These are phyloP conservation scores for Drosophila paramelanica DNA, from an alignment of 2,888 invertebrate species.

Conservation along the genomic window DNA sequence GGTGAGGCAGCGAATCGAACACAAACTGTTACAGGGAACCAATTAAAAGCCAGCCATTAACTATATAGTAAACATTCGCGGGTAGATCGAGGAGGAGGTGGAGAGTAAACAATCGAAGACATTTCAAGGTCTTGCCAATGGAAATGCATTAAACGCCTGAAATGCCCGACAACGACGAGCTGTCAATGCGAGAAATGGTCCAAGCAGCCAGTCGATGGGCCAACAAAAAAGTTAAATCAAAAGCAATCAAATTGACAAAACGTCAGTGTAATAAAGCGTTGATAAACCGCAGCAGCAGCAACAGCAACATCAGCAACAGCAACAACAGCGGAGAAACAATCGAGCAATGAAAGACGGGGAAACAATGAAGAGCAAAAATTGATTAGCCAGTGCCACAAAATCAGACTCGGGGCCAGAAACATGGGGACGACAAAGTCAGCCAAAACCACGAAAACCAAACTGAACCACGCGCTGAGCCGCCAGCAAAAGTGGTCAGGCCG, in stretches of 20 bases:
- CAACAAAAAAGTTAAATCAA: constrained; percentile 70
- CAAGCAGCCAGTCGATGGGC: constrained; percentile 16
- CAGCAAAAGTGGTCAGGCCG: constrained; percentile 65
- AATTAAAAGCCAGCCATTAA: constrained; percentile 68
- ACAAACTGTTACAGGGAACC: constrained; percentile 53
- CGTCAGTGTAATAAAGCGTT: constrained; percentile 83
- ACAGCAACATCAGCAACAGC: constrained; percentile 5
- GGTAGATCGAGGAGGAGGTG: constrained; percentile 9
- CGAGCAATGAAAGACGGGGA: constrained; percentile 11
- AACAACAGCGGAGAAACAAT: constrained; percentile 15
- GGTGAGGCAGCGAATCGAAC: constrained; percentile 45
- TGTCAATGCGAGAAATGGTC: constrained; percentile 33
- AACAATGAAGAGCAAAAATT: constrained; percentile 63
- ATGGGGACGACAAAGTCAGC: constrained; percentile 33
- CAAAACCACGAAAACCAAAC: constrained; percentile 56
- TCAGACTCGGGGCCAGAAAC: constrained; percentile 1
- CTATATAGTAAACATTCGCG: constrained; percentile 47
- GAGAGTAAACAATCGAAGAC: constrained; percentile 29
- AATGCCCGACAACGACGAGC: constrained; percentile 37
- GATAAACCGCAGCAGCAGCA: constrained; percentile 74
- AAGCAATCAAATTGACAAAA: constrained; percentile 84
- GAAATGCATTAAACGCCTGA: constrained; percentile 56
- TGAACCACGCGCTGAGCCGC: constrained; percentile 48
- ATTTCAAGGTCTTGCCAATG: constrained; percentile 68
- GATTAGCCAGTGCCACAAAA: constrained; percentile 55